These are phyloP conservation scores for Ciona savignyi DNA, from an alignment of 23 tunicate genomes.

Conservation along the genomic window DNA sequence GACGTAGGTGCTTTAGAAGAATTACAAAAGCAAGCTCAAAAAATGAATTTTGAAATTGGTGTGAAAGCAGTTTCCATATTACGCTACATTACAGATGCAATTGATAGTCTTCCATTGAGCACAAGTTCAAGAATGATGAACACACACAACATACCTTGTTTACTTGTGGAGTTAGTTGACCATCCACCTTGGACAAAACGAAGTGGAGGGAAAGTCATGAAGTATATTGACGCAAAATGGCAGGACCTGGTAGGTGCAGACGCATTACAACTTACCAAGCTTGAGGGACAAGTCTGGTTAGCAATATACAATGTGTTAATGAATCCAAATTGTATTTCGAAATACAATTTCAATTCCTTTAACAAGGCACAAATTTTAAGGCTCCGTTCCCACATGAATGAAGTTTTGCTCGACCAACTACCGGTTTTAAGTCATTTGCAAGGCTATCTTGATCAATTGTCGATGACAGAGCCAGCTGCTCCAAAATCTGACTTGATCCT, in stretches of 20 bases:
- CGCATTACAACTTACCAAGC: slow-evolving; percentile 56
- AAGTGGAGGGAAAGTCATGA: slow-evolving; percentile 19
- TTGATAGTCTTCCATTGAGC: slow-evolving; percentile 77
- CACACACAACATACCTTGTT: slow-evolving; percentile 76
- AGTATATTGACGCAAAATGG: slow-evolving; percentile 83
- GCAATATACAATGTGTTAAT: slow-evolving; percentile 58
- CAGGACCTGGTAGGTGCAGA: slow-evolving; percentile 57
- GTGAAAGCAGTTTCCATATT: slow-evolving; percentile 86
- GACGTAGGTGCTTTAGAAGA: too few relatives aligned
- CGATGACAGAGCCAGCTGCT: slow-evolving; percentile 62
- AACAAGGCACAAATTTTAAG: slow-evolving; percentile 72
- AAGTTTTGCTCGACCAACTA: slow-evolving; percentile 78
- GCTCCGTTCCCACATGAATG: slow-evolving; percentile 61
- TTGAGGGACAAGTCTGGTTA: slow-evolving; percentile 88
- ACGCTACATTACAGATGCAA: slow-evolving; percentile 69
- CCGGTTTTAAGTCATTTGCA: slow-evolving; percentile 67
- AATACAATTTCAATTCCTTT: slow-evolving; percentile 79
- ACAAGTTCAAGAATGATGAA: slow-evolving; percentile 41
- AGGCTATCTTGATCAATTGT: slow-evolving; percentile 64
- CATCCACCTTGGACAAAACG: slow-evolving; percentile 80
- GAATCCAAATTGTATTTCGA: slow-evolving; percentile 37
- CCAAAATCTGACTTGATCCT: slow-evolving; percentile 76
- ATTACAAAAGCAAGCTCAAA: slow-evolving; percentile 40
- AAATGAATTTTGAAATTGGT: slow-evolving; percentile 89
- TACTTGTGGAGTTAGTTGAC: slow-evolving; percentile 64